Evolutionary conservation across 2,888 invertebrate genomes (phyloP).

Genomic region (Synanthedon andrenaeformis): DNA sequence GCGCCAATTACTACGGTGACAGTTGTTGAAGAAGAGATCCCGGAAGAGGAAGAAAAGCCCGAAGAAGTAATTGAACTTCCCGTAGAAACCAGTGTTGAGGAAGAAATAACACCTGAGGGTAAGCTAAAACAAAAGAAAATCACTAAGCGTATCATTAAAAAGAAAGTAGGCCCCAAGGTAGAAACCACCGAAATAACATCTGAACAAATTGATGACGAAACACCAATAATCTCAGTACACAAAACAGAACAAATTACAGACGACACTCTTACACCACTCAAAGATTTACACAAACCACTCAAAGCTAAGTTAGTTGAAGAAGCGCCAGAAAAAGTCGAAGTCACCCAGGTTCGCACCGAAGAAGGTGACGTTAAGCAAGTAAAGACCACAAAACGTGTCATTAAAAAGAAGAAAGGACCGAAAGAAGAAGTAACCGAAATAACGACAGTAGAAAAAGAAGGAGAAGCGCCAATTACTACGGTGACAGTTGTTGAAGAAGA

Average conservation of each 20-base stretch:
- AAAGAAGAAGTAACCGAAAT: conserved; percentile 31
- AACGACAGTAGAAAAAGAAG: conserved; percentile 31
- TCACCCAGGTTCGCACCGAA: conserved; percentile 8
- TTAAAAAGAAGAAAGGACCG: conserved; percentile 7
- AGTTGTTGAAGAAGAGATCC: no score
- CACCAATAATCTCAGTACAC: conserved; percentile 10
- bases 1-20: no score
- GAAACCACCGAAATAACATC: conserved; percentile 30
- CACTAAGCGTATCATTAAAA: conserved; percentile 24
- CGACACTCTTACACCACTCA: conserved; percentile 16
- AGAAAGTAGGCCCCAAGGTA: conserved; percentile 28
- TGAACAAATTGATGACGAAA: conserved; percentile 26
- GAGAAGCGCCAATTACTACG: conserved; percentile 23
- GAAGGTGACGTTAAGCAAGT: conserved; percentile 10
- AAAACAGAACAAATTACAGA: conserved; percentile 6
- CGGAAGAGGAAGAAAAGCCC: conserved; percentile 9
- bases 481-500: conserved; percentile 27
- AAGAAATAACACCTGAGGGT: conserved; percentile 12
- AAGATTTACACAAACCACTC: conserved; percentile 17
- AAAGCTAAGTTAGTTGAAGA: conserved; percentile 10
- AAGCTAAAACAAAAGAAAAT: conserved; percentile 15
- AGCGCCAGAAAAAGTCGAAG: conserved; percentile 10
- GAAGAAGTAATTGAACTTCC: conserved; percentile 24
- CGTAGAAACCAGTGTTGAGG: conserved; percentile 25
- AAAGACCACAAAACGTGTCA: conserved; percentile 6